Evolutionary conservation across 2,888 invertebrate genomes (phyloP), one percentile per base, ranked within the genome.

Genomic region (Drosophila prolongata): DNA sequence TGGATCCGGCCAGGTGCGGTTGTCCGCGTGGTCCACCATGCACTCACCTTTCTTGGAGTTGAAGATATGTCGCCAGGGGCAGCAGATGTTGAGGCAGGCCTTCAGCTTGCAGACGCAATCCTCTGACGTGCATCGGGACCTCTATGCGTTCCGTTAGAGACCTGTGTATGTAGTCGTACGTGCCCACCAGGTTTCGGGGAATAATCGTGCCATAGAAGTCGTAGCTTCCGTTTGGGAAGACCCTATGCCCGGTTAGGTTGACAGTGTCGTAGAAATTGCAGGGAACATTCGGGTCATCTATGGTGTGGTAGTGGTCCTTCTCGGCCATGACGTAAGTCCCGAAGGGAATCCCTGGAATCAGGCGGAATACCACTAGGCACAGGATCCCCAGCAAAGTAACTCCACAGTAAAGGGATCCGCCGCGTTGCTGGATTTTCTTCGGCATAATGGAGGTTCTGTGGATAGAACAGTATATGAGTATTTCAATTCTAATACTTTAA

Each of bases 51-150:
- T 40, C 8, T 54, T 67, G 1, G 42, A 34, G 16, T 72, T 75
- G 37, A 66, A 89, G 24, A 73, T 44, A 16, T 79, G 68, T 1
- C 79, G 80, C 47, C 77, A 78, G 0, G 90, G 90, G 66, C 93
- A 93, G 64, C 93, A 93, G 13, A 92, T 86, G 40, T 92, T 90
- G 3, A 92, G 78, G 64, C 93, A 93, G 1, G 89, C 70, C 71
- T 89, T 91, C n/a, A 92, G 38, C 19, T 87, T 79, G 60, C 92
- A 92, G 27, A 92, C 82, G 60, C 92, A 93, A 2, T n/a, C 91
- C 92, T 2, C 92, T 89, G n/a, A 77, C 60, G 68, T 91, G 91
- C 3, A 87, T 80, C 4, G 80, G 59, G 2, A 87, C 90, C 30
- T 89, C 83, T 0, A 88, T 49, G 0, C 67, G 80, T 47, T 78